A percentile compares a stretch with the other conserved stretches of the same genome.
Evolutionary conservation across 1,140 invertebrate genomes (phyloP).

Genomic region (Drosophila melanogaster): DNA sequence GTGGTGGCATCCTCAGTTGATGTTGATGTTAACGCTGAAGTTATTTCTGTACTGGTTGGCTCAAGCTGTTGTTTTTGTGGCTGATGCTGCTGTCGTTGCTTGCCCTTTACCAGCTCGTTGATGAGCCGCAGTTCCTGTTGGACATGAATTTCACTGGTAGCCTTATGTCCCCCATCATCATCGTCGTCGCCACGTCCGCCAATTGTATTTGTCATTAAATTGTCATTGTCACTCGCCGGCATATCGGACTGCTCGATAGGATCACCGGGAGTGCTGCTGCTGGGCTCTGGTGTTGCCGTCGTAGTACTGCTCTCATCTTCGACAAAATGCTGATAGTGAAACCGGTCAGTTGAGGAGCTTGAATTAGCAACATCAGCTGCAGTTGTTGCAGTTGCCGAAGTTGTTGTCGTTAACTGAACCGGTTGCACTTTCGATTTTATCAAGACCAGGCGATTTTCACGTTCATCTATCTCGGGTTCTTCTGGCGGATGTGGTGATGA

Average conservation of each 20-base stretch:
- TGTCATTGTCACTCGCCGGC: slow-evolving; percentile 57
- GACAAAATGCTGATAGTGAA: slow-evolving; percentile 73
- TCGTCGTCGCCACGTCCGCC: slow-evolving; percentile 33
- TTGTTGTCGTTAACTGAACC: slow-evolving; percentile 69
- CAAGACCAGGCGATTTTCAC: slow-evolving; percentile 56
- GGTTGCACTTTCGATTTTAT: slow-evolving; percentile 84
- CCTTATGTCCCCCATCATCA: slow-evolving; percentile 24
- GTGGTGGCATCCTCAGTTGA: slow-evolving; percentile 5
- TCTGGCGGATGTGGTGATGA: slow-evolving; percentile 25
- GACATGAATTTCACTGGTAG: slow-evolving; percentile 66
- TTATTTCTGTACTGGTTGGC: slow-evolving; percentile 16
- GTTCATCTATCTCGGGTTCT: slow-evolving; percentile 41
- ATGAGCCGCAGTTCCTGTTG: slow-evolving; percentile 76
- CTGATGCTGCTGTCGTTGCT: slow-evolving; percentile 44
- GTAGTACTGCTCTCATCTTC: slow-evolving; percentile 36
- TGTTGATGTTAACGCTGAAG: slow-evolving; percentile 2
- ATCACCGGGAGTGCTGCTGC: slow-evolving; percentile 11
- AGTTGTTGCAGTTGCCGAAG: slow-evolving; percentile 18
- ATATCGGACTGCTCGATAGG: slow-evolving; percentile 25
- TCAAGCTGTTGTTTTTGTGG: slow-evolving; percentile 32
- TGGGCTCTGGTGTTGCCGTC: background rate
- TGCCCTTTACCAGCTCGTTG: slow-evolving; percentile 78
- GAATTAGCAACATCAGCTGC: slow-evolving; percentile 30
- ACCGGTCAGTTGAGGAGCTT: slow-evolving; percentile 71
- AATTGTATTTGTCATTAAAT: slow-evolving; percentile 75